These are phyloP conservation scores for Cephus spinipes DNA, from an alignment of 2,888 invertebrate genomes.

Conservation along the genomic window DNA sequence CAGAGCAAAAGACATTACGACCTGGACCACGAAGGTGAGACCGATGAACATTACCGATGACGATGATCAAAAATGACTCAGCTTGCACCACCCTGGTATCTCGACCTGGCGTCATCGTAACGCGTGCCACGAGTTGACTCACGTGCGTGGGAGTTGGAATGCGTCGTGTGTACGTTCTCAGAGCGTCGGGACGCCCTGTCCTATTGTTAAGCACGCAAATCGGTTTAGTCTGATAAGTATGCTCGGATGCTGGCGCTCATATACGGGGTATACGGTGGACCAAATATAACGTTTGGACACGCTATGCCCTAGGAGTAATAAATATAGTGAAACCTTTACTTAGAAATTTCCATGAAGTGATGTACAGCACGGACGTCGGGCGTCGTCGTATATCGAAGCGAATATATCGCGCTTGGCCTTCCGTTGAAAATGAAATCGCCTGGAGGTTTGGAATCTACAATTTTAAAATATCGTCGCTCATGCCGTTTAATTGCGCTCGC, in stretches of 20 bases:
- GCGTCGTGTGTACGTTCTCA: conserved; percentile 42
- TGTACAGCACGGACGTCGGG: not conserved
- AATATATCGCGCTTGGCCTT: conserved; percentile 41
- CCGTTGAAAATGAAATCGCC: conserved; percentile 27
- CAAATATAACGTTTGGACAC: not conserved
- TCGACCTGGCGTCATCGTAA: conserved; percentile 32
- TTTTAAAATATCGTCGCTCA: not conserved
- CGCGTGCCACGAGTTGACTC: conserved; percentile 55
- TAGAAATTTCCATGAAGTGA: not conserved
- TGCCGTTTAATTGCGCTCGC: conserved; percentile 45
- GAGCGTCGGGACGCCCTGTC: conserved; percentile 19
- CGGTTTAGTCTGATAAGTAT: not conserved
- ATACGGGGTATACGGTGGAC: not conserved
- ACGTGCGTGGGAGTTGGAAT: conserved; percentile 57
- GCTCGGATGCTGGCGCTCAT: not conserved
- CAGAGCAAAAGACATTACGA: not conserved
- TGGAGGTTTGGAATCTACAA: conserved; percentile 8
- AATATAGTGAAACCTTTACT: not conserved
- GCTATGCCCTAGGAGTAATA: not conserved
- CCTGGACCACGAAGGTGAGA: not conserved
- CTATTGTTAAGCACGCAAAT: not conserved
- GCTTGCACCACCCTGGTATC: conserved; percentile 6
- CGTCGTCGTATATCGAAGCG: conserved; percentile 35
- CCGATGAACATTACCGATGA: not conserved
- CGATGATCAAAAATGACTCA: conserved; percentile 20